Base-by-base conservation (phyloP, 1,140 invertebrate genomes). In the Drosophila nebulosa region DNA sequence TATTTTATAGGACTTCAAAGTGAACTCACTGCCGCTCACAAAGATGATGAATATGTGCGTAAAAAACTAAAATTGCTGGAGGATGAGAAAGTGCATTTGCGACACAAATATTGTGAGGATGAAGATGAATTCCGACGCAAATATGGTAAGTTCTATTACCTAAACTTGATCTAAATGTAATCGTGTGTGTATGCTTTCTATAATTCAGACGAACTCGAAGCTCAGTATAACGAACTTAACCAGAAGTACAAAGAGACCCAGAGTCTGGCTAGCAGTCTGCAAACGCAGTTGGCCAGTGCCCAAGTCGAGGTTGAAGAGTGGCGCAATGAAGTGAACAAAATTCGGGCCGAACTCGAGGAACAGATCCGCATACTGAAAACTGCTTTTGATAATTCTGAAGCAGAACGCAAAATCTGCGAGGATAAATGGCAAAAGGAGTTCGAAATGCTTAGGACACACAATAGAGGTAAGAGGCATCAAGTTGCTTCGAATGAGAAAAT, bases 371-470 rank as follows among this genome's bases (percentile, higher is more conserved):
- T 92, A 55, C 73, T 94, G n/a, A 92, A 93, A 63, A 92, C 93
- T 91, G 93, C 94, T 1, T 80, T 95, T 26, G 94, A 95, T 32
- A 93, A 93, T 70, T 93, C 94, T 1, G 80, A 93, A 16, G 92
- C 92, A 46, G 93, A 94, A 76, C 93, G 94, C 64, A 91, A 93
- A 70, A 92, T 93, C 74, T 92, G 94, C 6, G 92, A 94, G 72
- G 89, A 92, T 42, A 93, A 93, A 75, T 95, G 93, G 92, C 93
- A 94, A 71, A 92, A 92, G 69, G 94, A 95, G 61, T 94, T 95
- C 64, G 93, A 94, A 84, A 92, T 93, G 73, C 80, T 95, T 24
- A 91, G 93, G 60, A 94, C 93, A 46, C 89, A 90, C 57, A 91
- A 91, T 64, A 57, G 78, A 78, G 81, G 90, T 90, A 18, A 5